Conservation (phyloP, 2,888 invertebrate species). For the Cryptophagus acutangulus region DNA sequence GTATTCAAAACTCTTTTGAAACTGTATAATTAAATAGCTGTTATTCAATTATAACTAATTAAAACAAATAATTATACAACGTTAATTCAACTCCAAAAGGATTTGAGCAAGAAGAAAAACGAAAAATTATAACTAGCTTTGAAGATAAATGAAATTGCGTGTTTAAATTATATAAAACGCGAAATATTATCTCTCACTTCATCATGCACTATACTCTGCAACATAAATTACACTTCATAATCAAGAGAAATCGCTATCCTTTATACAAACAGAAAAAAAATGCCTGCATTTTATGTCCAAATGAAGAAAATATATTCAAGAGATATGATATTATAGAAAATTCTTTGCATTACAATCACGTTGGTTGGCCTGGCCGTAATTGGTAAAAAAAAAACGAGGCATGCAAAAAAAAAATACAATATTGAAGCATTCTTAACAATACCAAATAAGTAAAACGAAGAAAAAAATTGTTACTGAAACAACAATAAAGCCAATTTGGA, state of each 20-base stretch:
- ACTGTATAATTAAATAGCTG: slow-evolving; percentile 1
- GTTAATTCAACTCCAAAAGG: background rate
- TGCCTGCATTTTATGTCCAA: background rate
- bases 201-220: too few relatives aligned
- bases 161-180: slow-evolving; percentile 1
- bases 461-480: background rate
- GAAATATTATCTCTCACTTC: slow-evolving; percentile 1
- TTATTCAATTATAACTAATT: slow-evolving; percentile 1
- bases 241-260: too few relatives aligned
- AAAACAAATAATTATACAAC: slow-evolving; percentile 1
- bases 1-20: too few relatives aligned
- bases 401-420: too few relatives aligned
- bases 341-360: too few relatives aligned
- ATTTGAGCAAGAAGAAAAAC: background rate
- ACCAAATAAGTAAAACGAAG: too few relatives aligned
- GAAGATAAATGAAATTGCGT: slow-evolving; percentile 1
- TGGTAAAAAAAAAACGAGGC: too few relatives aligned
- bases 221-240: slow-evolving; percentile 1
- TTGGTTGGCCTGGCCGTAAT: too few relatives aligned
- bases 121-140: background rate
- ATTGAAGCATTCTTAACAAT: background rate
- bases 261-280: background rate
- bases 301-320: too few relatives aligned
- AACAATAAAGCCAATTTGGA: slow-evolving; percentile 1
- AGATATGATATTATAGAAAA: too few relatives aligned